Conservation (phyloP, 2,797 vertebrate species). For the Crypturellus tataupa region DNA sequence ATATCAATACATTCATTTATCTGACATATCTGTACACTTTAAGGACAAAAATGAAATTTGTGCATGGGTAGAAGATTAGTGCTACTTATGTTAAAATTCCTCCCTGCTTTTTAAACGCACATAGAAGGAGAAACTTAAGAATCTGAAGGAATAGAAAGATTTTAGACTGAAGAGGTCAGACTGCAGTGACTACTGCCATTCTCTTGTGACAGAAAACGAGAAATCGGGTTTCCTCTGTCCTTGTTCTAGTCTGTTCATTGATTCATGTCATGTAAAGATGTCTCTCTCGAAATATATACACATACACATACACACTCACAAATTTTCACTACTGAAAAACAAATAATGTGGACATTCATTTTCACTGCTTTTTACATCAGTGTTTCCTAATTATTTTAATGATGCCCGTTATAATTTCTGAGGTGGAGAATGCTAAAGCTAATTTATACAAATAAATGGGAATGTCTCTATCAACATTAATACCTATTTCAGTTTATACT, state of each 20-base stretch:
- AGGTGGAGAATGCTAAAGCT: constrained; percentile 1
- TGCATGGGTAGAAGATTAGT: background rate
- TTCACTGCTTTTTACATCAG: constrained; percentile 15
- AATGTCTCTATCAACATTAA: constrained; percentile 22
- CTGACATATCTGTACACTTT: background rate
- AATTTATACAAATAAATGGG: constrained; percentile 38
- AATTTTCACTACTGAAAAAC: background rate
- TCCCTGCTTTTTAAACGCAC: background rate
- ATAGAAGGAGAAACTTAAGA: background rate
- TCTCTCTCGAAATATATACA: background rate
- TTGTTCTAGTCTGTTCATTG: background rate
- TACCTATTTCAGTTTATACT: background rate
- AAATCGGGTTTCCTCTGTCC: background rate
- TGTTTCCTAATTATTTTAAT: background rate
- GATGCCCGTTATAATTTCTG: constrained; percentile 12
- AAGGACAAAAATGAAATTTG: background rate
- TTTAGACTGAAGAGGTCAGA: background rate
- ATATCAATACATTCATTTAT: background rate
- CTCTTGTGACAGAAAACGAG: background rate
- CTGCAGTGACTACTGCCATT: background rate
- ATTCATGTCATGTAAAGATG: background rate
- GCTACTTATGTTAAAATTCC: background rate
- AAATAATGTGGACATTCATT: background rate
- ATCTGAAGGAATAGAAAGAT: background rate
- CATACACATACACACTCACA: background rate